Evolutionary conservation across 2,888 invertebrate species (phyloP).

Genomic region (Amiota minor): DNA sequence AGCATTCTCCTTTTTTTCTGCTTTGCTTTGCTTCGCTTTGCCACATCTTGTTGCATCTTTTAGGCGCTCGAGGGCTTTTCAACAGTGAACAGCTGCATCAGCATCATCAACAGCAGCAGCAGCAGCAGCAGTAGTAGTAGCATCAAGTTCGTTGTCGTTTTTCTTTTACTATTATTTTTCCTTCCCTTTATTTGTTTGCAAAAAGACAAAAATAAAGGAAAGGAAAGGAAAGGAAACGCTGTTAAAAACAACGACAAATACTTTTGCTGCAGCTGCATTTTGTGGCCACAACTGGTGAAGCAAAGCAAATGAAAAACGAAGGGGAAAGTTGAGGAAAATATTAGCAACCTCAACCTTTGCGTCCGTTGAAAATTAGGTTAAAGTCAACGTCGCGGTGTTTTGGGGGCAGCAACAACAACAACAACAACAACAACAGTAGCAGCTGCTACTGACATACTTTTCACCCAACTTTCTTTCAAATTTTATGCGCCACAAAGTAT

Average conservation of each 20-base stretch:
- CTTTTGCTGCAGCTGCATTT: constrained; percentile 33
- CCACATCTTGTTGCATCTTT: constrained; percentile 66
- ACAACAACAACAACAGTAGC: constrained; percentile 38
- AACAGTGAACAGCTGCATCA: constrained; percentile 15
- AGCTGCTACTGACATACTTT: constrained; percentile 35
- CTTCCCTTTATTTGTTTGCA: constrained; percentile 43
- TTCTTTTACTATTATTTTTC: constrained; percentile 36
- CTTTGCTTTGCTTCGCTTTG: constrained; percentile 44
- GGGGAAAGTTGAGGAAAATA: constrained; percentile 60
- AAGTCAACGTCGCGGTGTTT: constrained; percentile 52
- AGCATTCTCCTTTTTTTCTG: constrained; percentile 39
- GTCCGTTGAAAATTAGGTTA: constrained; percentile 57
- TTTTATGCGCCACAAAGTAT: constrained; percentile 39
- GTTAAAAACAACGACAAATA: constrained; percentile 21
- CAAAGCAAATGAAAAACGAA: constrained; percentile 4
- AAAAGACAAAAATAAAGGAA: constrained; percentile 30
- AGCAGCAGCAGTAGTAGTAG: too few species aligned
- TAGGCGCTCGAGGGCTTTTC: constrained; percentile 52
- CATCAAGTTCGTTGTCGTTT: background rate
- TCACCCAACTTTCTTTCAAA: constrained; percentile 41
- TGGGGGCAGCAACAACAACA: background rate
- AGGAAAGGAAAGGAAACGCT: background rate
- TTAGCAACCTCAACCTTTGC: constrained; percentile 64
- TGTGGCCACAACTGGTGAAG: too few species aligned
- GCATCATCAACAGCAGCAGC: too few species aligned